These are phyloP conservation scores for Chelon auratus DNA, from an alignment of 2,797 vertebrate species.

Conservation along the genomic window DNA sequence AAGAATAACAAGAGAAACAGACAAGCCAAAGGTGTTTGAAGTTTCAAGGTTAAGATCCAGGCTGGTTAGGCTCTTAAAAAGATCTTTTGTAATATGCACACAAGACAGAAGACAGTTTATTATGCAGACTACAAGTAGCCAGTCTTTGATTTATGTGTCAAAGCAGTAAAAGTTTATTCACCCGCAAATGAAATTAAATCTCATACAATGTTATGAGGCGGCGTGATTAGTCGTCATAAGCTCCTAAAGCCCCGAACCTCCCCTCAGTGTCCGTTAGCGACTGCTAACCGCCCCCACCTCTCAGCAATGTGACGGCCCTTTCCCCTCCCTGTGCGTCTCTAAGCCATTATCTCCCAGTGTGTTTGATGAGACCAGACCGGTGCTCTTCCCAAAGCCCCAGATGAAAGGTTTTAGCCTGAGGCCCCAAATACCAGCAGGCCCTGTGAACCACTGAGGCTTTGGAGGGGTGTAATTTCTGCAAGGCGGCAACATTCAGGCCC, in stretches of 20 bases:
- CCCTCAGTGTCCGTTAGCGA: conserved; percentile 3
- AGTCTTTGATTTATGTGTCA: neutral
- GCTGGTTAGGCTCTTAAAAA: neutral
- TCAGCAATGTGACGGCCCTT: conserved; percentile 40
- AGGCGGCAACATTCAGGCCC: conserved; percentile 51
- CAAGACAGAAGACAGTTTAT: neutral
- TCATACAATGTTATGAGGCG: neutral
- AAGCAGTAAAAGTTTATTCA: neutral
- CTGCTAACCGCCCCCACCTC: conserved; percentile 29
- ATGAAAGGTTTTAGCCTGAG: conserved; percentile 82
- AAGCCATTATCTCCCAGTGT: conserved; percentile 72
- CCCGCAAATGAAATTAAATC: conserved; percentile 22
- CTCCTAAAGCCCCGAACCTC: conserved; percentile 12
- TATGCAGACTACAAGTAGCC: neutral
- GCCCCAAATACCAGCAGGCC: conserved; percentile 79
- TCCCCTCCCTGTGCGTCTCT: conserved; percentile 58
- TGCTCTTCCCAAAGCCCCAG: conserved; percentile 75
- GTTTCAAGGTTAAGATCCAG: neutral
- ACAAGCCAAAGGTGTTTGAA: neutral
- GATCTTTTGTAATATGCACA: neutral
- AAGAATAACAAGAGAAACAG: neutral
- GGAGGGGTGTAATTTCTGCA: conserved; percentile 74
- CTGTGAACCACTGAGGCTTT: conserved; percentile 64
- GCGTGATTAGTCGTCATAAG: conserved; percentile 19
- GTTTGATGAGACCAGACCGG: conserved; percentile 77